These are phyloP conservation scores for Lasioglossum zephyrum DNA, from an alignment of 2,888 invertebrate species.

Conservation along the genomic window DNA sequence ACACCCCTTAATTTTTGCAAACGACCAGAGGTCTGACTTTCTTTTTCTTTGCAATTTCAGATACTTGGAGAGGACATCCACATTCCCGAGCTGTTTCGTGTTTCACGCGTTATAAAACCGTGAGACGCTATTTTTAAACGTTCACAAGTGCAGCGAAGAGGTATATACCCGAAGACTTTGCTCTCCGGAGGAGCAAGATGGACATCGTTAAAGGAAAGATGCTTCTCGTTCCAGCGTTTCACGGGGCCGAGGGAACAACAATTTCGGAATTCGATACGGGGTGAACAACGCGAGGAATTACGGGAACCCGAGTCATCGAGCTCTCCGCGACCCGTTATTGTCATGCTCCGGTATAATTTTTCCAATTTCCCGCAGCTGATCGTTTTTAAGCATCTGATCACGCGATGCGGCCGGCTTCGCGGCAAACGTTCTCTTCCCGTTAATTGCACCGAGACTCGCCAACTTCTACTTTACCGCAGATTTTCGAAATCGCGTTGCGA, in stretches of 20 bases:
- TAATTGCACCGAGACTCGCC: background rate
- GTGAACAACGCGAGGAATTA: background rate
- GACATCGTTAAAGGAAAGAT: conserved; percentile 24
- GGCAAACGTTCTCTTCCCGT: background rate
- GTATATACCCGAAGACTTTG: conserved; percentile 52
- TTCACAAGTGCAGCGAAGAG: conserved; percentile 44
- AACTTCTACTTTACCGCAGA: background rate
- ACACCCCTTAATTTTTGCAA: background rate
- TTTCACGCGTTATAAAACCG: conserved; percentile 46
- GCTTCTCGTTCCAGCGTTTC: background rate
- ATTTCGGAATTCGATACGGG: background rate
- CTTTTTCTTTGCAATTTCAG: background rate
- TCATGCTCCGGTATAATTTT: background rate
- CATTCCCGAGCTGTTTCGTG: conserved; percentile 30
- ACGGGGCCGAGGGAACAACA: background rate
- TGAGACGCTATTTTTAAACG: conserved; percentile 51
- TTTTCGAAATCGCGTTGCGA: background rate
- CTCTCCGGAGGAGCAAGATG: conserved; percentile 41
- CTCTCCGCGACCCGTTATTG: background rate
- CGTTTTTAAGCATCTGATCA: background rate
- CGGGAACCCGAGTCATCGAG: background rate
- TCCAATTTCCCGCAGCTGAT: background rate
- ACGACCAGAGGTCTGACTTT: background rate
- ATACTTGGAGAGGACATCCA: conserved; percentile 4
- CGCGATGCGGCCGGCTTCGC: background rate